A percentile compares a stretch with the other conserved stretches of the same genome.
Evolutionary conservation across 2,113 vertebrate genomes (phyloP).

Genomic region (Parotia lawesii): DNA sequence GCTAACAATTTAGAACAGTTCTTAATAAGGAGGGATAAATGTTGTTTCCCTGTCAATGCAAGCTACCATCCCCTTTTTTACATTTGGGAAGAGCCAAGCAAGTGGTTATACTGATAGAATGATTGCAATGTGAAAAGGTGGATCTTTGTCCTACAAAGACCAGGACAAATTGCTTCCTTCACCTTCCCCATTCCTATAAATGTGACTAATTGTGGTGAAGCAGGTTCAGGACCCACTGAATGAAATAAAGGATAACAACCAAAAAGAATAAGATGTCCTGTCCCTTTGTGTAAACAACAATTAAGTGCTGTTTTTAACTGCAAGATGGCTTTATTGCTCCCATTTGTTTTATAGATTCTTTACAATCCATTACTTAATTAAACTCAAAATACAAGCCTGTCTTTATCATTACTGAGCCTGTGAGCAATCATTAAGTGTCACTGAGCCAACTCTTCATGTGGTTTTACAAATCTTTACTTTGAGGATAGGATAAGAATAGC

Average conservation of each 20-base stretch:
- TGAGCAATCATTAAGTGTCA: constrained; percentile 16
- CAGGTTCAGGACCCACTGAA: background rate
- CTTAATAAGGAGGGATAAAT: background rate
- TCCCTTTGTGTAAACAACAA: background rate
- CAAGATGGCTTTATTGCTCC: background rate
- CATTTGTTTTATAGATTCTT: constrained; percentile 28
- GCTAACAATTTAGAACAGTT: background rate
- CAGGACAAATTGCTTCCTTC: background rate
- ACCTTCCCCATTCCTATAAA: background rate
- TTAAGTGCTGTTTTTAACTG: background rate
- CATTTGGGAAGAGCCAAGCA: background rate
- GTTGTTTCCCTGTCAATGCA: background rate
- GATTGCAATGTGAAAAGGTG: background rate
- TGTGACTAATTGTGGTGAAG: background rate
- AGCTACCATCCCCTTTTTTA: background rate
- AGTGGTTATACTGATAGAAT: background rate
- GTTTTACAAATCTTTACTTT: background rate
- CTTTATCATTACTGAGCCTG: background rate
- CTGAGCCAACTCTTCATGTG: background rate
- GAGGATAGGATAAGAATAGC: background rate
- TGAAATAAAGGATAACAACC: background rate
- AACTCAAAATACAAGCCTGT: constrained; percentile 4
- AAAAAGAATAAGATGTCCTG: background rate
- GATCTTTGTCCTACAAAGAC: background rate
- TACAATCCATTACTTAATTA: constrained; percentile 18